These are phyloP conservation scores for Macquaria ambigua DNA, from an alignment of 2,113 vertebrate species.

Conservation along the genomic window DNA sequence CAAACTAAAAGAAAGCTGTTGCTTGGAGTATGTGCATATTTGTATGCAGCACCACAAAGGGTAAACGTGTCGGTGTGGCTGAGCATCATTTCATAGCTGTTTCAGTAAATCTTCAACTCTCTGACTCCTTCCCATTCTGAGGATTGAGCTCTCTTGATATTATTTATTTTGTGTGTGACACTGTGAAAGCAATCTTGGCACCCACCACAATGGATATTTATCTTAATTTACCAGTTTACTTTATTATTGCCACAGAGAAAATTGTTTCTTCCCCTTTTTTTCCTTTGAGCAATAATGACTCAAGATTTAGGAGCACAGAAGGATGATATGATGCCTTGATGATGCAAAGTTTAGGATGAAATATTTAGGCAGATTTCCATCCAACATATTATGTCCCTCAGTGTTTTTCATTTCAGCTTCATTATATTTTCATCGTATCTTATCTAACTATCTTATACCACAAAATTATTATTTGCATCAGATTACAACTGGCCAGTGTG, in stretches of 20 bases:
- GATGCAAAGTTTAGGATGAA: neutral
- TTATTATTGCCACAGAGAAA: constrained; percentile 45
- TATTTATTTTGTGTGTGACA: constrained; percentile 31
- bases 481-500: constrained; percentile 16
- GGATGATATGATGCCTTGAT: neutral
- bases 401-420: constrained; percentile 6
- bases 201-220: constrained; percentile 51
- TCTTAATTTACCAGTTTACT: constrained; percentile 63
- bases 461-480: constrained; percentile 19
- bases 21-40: neutral
- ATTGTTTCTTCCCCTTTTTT: constrained; percentile 28
- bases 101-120: constrained; percentile 38
- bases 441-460: constrained; percentile 2
- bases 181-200: constrained; percentile 44
- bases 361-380: constrained; percentile 20
- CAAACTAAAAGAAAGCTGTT: neutral
- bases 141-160: constrained; percentile 25
- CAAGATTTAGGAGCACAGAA: constrained; percentile 1
- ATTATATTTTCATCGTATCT: constrained; percentile 25
- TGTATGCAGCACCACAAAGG: neutral
- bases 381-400: neutral
- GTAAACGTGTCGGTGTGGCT: neutral
- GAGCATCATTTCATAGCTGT: constrained; percentile 20
- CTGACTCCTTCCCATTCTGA: constrained; percentile 12
- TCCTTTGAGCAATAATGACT: constrained; percentile 28